Conservation (phyloP, 2,797 vertebrate species). For the Anguilla obscura region DNA sequence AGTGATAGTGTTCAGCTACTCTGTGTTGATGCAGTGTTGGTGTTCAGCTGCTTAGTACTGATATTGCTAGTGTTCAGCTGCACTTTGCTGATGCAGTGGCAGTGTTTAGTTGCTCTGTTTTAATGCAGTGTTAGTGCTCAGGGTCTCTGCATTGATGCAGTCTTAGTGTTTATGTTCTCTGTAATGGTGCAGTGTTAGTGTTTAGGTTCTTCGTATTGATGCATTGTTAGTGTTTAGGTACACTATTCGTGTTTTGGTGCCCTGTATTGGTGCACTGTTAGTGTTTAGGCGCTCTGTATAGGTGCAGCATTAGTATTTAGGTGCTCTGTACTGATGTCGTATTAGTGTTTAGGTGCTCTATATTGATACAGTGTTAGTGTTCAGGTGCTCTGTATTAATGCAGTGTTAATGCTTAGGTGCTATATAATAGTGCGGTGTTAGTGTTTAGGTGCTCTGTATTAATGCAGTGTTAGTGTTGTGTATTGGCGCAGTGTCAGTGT, state of each 20-base stretch:
- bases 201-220: not conserved
- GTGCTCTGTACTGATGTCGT: not conserved
- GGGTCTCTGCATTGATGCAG: too few species aligned
- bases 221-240: not conserved
- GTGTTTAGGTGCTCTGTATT: not conserved
- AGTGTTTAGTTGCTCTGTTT: too few species aligned
- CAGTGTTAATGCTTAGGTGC: not conserved
- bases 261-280: not conserved
- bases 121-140: too few species aligned
- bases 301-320: not conserved
- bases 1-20: too few species aligned
- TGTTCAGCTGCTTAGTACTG: too few species aligned
- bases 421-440: not conserved
- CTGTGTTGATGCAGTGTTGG: too few species aligned
- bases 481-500: not conserved
- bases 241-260: not conserved
- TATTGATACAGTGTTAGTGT: not conserved
- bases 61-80: too few species aligned
- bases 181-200: not conserved
- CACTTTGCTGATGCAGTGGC: too few species aligned
- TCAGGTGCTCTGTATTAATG: not conserved
- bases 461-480: not conserved
- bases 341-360: too few species aligned
- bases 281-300: not conserved
- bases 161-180: not conserved